A percentile compares a stretch with the other conserved stretches of the same genome.
Evolutionary conservation across 2,888 invertebrate genomes (phyloP).

Genomic region (Metopia argyrocephala): DNA sequence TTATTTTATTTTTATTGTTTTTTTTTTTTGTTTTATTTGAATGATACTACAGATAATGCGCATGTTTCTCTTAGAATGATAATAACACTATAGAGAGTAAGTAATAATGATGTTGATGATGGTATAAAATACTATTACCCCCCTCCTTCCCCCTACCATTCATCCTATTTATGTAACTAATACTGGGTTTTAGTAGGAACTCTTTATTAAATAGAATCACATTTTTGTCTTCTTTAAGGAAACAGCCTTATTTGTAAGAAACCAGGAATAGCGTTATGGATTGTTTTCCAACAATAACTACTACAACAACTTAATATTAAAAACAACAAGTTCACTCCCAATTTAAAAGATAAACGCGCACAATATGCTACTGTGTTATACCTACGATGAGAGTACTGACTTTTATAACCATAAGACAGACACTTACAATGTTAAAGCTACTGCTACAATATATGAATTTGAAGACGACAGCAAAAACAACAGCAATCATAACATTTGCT

Average conservation of each 20-base stretch:
- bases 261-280: neutral
- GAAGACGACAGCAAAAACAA: neutral
- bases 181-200: too few species aligned
- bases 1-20: neutral
- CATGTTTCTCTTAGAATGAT: conserved; percentile 35
- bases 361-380: conserved; percentile 65
- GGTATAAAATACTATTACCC: neutral
- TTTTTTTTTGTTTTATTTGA: neutral
- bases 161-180: conserved; percentile 24
- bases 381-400: too few species aligned
- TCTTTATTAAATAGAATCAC: conserved; percentile 9
- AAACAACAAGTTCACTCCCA: conserved; percentile 55
- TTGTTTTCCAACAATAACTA: neutral
- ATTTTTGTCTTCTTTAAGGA: conserved; percentile 26
- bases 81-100: neutral
- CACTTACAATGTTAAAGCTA: neutral
- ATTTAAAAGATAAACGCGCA: conserved; percentile 55
- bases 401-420: conserved; percentile 34
- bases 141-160: too few species aligned
- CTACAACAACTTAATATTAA: conserved; percentile 5
- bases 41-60: conserved; percentile 48
- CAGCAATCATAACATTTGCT: conserved; percentile 34
- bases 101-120: neutral
- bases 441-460: neutral
- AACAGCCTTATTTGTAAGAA: too few species aligned